These are phyloP conservation scores for Limnephilus rhombicus DNA, from an alignment of 2,888 invertebrate species.

Conservation along the genomic window DNA sequence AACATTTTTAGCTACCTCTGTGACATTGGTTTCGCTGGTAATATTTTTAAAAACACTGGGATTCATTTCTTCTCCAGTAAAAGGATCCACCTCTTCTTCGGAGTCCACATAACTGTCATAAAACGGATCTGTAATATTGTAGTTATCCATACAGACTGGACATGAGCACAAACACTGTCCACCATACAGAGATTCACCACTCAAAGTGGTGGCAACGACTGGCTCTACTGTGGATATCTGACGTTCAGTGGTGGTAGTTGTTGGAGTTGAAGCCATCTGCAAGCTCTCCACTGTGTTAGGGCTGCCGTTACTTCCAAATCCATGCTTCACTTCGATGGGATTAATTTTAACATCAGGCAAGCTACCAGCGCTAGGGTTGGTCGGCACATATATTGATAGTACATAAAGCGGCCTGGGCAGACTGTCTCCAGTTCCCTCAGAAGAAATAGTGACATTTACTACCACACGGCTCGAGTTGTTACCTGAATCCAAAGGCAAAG, in stretches of 20 bases:
- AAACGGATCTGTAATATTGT: constrained; percentile 71
- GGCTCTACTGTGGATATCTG: constrained; percentile 68
- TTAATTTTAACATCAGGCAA: constrained; percentile 79
- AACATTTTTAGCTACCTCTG: constrained; percentile 63
- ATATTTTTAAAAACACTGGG: neutral
- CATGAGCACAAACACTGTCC: constrained; percentile 87
- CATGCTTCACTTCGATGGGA: constrained; percentile 71
- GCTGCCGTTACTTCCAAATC: constrained; percentile 50
- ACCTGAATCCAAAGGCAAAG: constrained; percentile 61
- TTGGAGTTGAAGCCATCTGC: constrained; percentile 70
- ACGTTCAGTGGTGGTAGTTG: constrained; percentile 69
- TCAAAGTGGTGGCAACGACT: constrained; percentile 68
- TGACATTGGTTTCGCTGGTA: constrained; percentile 26
- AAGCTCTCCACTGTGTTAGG: constrained; percentile 48
- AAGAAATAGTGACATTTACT: constrained; percentile 89
- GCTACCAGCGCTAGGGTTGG: constrained; percentile 76
- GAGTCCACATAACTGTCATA: constrained; percentile 72
- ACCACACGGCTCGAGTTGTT: constrained; percentile 82
- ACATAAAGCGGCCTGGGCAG: constrained; percentile 84
- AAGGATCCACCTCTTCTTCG: constrained; percentile 35
- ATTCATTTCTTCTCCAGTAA: constrained; percentile 2
- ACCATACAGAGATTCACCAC: constrained; percentile 73
- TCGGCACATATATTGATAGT: constrained; percentile 88
- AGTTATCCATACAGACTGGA: constrained; percentile 79
- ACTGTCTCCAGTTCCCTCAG: constrained; percentile 77